Evolutionary conservation across 2,797 vertebrate species (phyloP), one percentile per base, ranked within the genome.

Genomic region (Platyrinchus mystaceus): DNA sequence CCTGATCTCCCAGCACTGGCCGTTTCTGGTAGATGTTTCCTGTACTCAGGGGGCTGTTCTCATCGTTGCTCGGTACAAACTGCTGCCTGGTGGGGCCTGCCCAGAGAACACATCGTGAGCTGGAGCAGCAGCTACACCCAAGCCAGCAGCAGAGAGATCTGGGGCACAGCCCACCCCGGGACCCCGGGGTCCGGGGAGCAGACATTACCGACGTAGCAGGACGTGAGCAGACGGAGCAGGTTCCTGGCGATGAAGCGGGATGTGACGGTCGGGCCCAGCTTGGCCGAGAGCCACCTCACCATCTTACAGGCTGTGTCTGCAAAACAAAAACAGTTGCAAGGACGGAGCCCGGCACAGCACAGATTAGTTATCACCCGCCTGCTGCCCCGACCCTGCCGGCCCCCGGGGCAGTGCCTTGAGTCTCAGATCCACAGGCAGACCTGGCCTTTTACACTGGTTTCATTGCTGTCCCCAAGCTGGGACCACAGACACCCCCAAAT

Each of bases 301-400:
- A 98, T 99, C 98, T 99, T 99, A 98, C 99, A 99, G 89, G 99
- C 98, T 7, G 99, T 99, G 97, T 99, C 99, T 99, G 97, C 84
- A 96, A 92, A 55, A 70, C 90, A 95, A 26, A 49, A 90, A 28
- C 93, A 74, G 86, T 84, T 6, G 3, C 77, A 93, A 93, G 94
- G 84, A 82, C 86, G 71, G 55, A 52, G 66, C 37, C 64, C 28
- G 26, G 96, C 93, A 23, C 2, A 0, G 53, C 19, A 9, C 73
- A 87, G 95, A 97, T 95, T 23, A 34, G 79, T 32, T 75, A 69
- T 58, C 74, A 7, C 32, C 49, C 6, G 0, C 28, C 67, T 58
- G 64, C 93, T 69, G 52, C 58, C 76, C 73, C 22, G 28, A 1
- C 50, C 64, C 84, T 64, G 74, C 75, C 32, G 7, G 74, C 37